A percentile compares a stretch with the other conserved stretches of the same genome.
Evolutionary conservation across 30 jellyfish, hydroid and myxozoan species (phyloP).

Genomic region (Turritopsis rubra): DNA sequence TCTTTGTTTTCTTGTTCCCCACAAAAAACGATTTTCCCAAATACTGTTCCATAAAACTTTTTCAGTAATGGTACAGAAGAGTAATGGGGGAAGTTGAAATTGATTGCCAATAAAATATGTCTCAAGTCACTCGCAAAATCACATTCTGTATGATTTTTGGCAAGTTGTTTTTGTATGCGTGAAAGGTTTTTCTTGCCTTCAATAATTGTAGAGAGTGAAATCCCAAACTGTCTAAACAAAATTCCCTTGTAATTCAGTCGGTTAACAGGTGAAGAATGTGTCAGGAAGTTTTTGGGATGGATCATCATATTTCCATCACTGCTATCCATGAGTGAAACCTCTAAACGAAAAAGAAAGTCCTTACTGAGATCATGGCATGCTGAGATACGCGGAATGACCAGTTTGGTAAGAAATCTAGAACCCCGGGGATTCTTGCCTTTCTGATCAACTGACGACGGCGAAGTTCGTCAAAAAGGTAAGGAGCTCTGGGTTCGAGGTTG

Average conservation of each 20-base stretch:
- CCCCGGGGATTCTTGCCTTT: too few species aligned
- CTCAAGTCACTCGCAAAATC: not conserved
- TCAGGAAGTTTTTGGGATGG: not conserved
- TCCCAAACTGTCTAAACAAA: not conserved
- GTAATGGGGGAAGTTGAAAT: slow-evolving; percentile 56
- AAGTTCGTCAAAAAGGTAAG: too few species aligned
- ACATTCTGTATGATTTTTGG: not conserved
- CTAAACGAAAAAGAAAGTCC: not conserved
- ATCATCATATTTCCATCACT: not conserved
- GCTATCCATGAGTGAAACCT: not conserved
- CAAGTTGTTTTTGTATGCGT: not conserved
- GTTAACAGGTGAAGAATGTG: not conserved
- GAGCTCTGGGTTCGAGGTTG: too few species aligned
- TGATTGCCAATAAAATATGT: slow-evolving; percentile 43
- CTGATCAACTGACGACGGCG: too few species aligned
- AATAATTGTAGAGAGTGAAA: not conserved
- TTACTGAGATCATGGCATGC: too few species aligned
- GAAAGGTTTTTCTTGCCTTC: not conserved
- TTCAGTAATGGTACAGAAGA: slow-evolving; percentile 25
- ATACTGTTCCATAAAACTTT: slow-evolving; percentile 28
- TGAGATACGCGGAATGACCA: too few species aligned
- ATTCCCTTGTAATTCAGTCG: not conserved
- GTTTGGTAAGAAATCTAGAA: too few species aligned
- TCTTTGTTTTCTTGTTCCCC: slow-evolving; percentile 41
- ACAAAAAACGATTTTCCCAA: slow-evolving; percentile 42